phyloP scores from a whole-genome alignment of 1,140 invertebrate species.

The Microvelia longipes region DNA sequence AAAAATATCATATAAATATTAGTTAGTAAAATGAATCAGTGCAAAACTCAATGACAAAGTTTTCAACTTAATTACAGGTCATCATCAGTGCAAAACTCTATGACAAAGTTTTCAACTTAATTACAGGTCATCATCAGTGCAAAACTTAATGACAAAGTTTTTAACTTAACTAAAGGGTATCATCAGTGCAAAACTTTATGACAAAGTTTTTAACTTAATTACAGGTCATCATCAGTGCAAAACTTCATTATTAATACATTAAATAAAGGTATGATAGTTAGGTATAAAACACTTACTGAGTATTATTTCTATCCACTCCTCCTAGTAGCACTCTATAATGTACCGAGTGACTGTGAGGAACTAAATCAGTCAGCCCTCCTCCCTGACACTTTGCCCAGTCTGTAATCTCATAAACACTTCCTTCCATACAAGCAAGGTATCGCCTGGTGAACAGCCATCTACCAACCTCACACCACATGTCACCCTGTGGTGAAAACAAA shows the following conservation, averaged over 20 bases:
- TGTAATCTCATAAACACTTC: slow-evolving; percentile 82
- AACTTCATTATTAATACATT: no score
- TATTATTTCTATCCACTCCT: slow-evolving; percentile 33
- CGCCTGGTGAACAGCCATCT: slow-evolving; percentile 86
- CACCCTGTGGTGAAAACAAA: slow-evolving; percentile 56
- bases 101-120: no score
- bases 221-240: no score
- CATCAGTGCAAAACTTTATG: no score
- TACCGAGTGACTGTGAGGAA: slow-evolving; percentile 75
- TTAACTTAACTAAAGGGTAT: no score
- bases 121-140: no score
- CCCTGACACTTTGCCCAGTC: slow-evolving; percentile 90
- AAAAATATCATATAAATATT: not conserved
- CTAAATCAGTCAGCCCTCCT: slow-evolving; percentile 57
- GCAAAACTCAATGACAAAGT: no score
- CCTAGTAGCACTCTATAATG: slow-evolving; percentile 82
- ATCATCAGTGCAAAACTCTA: no score
- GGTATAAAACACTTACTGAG: slow-evolving; percentile 13
- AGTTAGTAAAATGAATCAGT: no score
- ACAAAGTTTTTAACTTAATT: no score
- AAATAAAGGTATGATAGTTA: not conserved
- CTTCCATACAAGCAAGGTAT: slow-evolving; percentile 94
- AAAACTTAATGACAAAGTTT: no score
- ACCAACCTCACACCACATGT: slow-evolving; percentile 86
- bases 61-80: no score